phyloP scores from a whole-genome alignment of 2,113 vertebrate species.

The Labeo catla region DNA sequence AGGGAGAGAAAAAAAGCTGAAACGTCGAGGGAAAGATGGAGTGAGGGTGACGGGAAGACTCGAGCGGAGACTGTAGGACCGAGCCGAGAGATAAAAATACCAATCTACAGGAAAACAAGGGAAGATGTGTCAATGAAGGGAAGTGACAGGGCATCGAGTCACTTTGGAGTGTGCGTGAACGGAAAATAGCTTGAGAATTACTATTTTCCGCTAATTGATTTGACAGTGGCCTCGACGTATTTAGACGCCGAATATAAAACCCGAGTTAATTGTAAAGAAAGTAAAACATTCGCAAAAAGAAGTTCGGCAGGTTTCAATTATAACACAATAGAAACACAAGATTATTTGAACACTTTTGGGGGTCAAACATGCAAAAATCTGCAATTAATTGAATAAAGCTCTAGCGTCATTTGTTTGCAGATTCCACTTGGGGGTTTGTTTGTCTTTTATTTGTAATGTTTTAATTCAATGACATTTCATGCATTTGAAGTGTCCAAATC shows the following conservation, averaged over 20 bases:
- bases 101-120: background rate
- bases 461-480: background rate
- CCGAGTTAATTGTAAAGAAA: background rate
- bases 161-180: background rate
- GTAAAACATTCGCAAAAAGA: background rate
- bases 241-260: background rate
- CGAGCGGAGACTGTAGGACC: background rate
- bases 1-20: conserved; percentile 13
- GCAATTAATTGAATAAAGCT: background rate
- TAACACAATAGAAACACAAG: background rate
- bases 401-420: background rate
- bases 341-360: background rate
- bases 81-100: conserved; percentile 30
- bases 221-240: background rate
- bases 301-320: background rate
- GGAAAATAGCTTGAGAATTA: background rate
- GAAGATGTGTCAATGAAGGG: conserved; percentile 9
- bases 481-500: conserved; percentile 19
- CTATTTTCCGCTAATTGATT: background rate
- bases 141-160: background rate
- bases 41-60: conserved; percentile 25
- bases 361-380: background rate
- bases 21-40: conserved; percentile 23
- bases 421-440: background rate
- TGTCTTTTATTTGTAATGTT: background rate